Conservation (phyloP, 2,888 invertebrate genomes). For the Lithosia quadra region DNA sequence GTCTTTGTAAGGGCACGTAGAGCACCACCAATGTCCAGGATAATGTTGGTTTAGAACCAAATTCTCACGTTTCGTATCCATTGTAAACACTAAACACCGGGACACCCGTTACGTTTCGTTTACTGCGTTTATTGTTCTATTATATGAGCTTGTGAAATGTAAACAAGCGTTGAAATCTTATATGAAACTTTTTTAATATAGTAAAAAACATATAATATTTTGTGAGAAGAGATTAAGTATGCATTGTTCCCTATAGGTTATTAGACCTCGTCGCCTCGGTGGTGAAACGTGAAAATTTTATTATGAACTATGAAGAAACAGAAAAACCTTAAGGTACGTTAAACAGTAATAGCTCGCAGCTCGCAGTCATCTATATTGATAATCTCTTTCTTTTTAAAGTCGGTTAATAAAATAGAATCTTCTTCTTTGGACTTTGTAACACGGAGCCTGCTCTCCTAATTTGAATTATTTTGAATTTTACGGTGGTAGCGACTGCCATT, state of each 20-base stretch:
- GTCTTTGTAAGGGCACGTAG: constrained; percentile 78
- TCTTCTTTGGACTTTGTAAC: background rate
- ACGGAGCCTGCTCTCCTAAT: no score
- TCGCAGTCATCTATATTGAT: background rate
- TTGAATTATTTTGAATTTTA: no score
- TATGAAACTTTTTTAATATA: constrained; percentile 59
- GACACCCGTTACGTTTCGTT: constrained; percentile 80
- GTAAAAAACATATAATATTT: constrained; percentile 17
- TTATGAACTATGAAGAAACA: background rate
- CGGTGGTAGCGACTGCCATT: background rate
- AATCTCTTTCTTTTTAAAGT: background rate
- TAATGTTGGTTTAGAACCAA: constrained; percentile 74
- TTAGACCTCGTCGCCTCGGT: background rate
- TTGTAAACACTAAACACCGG: constrained; percentile 77
- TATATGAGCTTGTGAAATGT: constrained; percentile 76
- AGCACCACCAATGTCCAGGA: constrained; percentile 61
- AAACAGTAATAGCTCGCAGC: background rate
- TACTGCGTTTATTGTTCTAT: constrained; percentile 79
- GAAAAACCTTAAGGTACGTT: background rate
- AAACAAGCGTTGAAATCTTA: constrained; percentile 70
- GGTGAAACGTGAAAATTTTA: constrained; percentile 10
- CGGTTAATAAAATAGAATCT: background rate
- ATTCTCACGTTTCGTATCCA: constrained; percentile 82
- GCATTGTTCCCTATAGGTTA: constrained; percentile 23
- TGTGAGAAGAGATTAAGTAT: constrained; percentile 20